Base-by-base conservation (phyloP, 2,888 invertebrate genomes). In the Drosophila recens region DNA sequence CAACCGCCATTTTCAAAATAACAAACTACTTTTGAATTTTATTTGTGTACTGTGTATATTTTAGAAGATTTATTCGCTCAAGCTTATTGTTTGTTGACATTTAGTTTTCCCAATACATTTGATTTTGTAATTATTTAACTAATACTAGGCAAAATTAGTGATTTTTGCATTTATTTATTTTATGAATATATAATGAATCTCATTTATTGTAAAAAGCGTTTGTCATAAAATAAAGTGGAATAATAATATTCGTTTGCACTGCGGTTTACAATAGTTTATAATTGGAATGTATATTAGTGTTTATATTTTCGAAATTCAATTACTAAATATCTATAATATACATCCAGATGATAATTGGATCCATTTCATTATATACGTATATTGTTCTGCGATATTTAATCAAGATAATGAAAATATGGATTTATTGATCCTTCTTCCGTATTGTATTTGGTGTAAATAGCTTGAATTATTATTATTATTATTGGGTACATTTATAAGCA, bases 131-230 rank as follows among this genome's bases (percentile, higher is more conserved):
- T 89, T 84, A 53, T 79, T 88, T 78, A 82, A 82, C 89, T 81
- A 84, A 90, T 82, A 84, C 89, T 89, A 88, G 75, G 73, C 79
- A 90, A 80, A 89, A 72, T 80, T 78, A 83, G 68, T 76, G 73
- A 62, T 61, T 34, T 45, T 71, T 63, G 56, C 68, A 46, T 66
- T 71, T 62, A 52, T 75, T 73, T 56, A 6, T 27, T 27, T 30
- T 30, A 73, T 59, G 78, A 72, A 65, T 82, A 71, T 67, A 62
- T 63, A 58, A 68, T 86, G 67, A 64, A 48, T 67, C 69, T 67
- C 34, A 57, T 73, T 86, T 72, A 66, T 77, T 86, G 80, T 83
- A 83, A 88, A 82, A 83, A 83, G 83, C 83, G 71, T 62, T 83
- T 74, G 70, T 89, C 81, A 73, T 83, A 87, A 84, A 84, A 89